Evolutionary conservation across 2,888 invertebrate species (phyloP).

Genomic region (Stenolophus ochropezus): DNA sequence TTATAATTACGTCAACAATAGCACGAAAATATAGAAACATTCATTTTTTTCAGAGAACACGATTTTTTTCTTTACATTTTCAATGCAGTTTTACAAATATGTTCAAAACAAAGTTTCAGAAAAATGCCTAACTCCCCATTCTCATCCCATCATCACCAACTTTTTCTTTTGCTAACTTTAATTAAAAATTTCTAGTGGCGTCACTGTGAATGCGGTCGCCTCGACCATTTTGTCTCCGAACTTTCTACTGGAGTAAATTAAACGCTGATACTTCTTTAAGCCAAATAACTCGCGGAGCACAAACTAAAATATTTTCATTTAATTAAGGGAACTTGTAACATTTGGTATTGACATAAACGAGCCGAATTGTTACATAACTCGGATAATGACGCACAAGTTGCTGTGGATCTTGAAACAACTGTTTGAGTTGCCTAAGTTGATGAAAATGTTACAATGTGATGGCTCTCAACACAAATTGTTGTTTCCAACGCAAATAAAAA

Average conservation of each 20-base stretch:
- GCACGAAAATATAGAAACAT: too few relatives aligned
- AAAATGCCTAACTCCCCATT: too few relatives aligned
- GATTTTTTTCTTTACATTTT: too few relatives aligned
- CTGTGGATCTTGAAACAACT: neutral
- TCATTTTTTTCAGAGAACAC: too few relatives aligned
- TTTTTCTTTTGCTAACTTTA: neutral
- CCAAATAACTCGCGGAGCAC: neutral
- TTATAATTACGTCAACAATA: too few relatives aligned
- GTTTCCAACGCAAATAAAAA: neutral
- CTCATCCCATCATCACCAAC: neutral
- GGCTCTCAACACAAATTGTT: neutral
- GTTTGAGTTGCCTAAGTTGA: neutral
- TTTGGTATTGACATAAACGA: neutral
- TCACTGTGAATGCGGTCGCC: neutral
- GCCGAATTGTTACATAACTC: neutral
- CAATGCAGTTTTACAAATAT: too few relatives aligned
- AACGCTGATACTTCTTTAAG: neutral
- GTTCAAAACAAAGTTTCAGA: too few relatives aligned
- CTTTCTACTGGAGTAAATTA: neutral
- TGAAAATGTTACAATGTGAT: neutral
- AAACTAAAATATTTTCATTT: neutral
- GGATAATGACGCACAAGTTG: neutral
- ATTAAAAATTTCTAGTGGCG: neutral
- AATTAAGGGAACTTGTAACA: neutral
- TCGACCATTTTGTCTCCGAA: neutral